Evolutionary conservation across 2,888 invertebrate species (phyloP).

Genomic region (Meteorus cinctellus): DNA sequence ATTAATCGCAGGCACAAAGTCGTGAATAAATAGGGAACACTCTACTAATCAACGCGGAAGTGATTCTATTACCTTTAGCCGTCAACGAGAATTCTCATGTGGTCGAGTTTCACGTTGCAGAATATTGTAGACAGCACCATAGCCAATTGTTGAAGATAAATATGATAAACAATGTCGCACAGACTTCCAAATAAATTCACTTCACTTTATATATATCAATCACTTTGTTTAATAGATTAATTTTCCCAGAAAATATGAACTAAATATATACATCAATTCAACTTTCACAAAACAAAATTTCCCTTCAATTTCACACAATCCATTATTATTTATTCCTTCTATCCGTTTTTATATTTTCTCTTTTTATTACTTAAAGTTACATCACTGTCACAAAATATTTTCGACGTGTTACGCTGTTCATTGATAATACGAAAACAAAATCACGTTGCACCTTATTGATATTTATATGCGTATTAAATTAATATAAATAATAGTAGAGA

Average conservation of each 20-base stretch:
- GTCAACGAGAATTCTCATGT: slow-evolving; percentile 49
- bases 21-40: slow-evolving; percentile 4
- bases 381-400: slow-evolving; percentile 3
- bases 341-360: slow-evolving; percentile 6
- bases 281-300: slow-evolving; percentile 29
- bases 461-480: neutral
- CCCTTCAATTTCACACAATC: slow-evolving; percentile 35
- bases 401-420: slow-evolving; percentile 2
- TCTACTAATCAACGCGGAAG: slow-evolving; percentile 26
- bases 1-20: slow-evolving; percentile 1
- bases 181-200: slow-evolving; percentile 24
- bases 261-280: neutral
- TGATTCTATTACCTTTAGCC: slow-evolving; percentile 51
- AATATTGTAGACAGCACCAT: slow-evolving; percentile 44
- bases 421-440: neutral
- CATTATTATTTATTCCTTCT: slow-evolving; percentile 2
- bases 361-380: slow-evolving; percentile 5
- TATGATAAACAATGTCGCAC: neutral
- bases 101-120: slow-evolving; percentile 47
- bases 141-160: slow-evolving; percentile 18
- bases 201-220: slow-evolving; percentile 17
- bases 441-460: neutral
- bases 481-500: neutral
- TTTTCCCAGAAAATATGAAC: neutral
- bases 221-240: slow-evolving; percentile 5